These are phyloP conservation scores for Talpa occidentalis DNA, from an alignment of 2,113 vertebrate genomes.

Conservation along the genomic window DNA sequence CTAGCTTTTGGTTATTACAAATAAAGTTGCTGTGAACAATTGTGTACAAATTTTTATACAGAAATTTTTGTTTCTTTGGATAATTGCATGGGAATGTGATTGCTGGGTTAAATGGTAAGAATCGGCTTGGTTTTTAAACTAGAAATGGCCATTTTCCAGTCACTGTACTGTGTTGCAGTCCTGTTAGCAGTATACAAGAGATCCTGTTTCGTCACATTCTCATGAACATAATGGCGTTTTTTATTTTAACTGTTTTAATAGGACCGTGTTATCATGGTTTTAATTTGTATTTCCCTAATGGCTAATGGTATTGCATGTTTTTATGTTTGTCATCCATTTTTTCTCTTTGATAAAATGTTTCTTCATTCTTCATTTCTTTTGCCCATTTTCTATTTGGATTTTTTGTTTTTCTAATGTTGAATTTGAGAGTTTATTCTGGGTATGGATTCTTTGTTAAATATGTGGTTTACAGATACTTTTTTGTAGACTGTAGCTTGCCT, in stretches of 20 bases:
- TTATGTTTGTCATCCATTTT: background rate
- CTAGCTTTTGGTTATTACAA: too few species aligned
- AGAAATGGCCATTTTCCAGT: background rate
- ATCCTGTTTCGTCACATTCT: background rate
- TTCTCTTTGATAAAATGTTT: background rate
- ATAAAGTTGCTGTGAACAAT: too few species aligned
- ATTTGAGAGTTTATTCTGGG: background rate
- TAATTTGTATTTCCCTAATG: slow-evolving; percentile 27
- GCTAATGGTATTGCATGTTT: slow-evolving; percentile 10
- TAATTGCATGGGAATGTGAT: background rate
- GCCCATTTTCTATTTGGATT: background rate
- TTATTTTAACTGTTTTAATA: slow-evolving; percentile 16
- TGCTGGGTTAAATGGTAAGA: slow-evolving; percentile 15
- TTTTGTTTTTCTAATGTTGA: background rate
- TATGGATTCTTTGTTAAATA: background rate
- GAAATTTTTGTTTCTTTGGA: slow-evolving; percentile 36
- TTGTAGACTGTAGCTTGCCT: background rate
- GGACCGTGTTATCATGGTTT: background rate
- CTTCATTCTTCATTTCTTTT: background rate
- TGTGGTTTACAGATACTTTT: background rate
- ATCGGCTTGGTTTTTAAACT: slow-evolving; percentile 9
- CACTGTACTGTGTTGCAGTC: background rate
- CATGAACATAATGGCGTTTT: slow-evolving; percentile 16
- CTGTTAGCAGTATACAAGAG: background rate
- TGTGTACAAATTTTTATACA: too few species aligned